Evolutionary conservation across 92 coral and sea anemone genomes (phyloP).

Genomic region (Epizoanthus rinbou): DNA sequence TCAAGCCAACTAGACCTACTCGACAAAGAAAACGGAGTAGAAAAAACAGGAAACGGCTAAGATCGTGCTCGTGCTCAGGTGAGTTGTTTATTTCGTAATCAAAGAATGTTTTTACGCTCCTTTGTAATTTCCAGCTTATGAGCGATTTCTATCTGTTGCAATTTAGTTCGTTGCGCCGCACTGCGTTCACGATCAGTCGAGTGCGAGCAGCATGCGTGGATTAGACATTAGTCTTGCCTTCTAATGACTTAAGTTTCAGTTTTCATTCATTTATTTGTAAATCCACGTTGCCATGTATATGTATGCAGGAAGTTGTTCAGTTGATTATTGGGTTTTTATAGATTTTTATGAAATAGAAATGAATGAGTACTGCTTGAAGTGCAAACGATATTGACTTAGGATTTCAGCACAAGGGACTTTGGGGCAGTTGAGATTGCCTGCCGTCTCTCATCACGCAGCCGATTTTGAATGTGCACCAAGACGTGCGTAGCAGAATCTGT

Average conservation of each 20-base stretch:
- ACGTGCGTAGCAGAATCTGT: constrained; percentile 17
- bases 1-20: constrained; percentile 45
- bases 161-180: constrained; percentile 12
- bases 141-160: constrained; percentile 32
- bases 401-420: constrained; percentile 27
- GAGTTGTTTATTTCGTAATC: constrained; percentile 32
- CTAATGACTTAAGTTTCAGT: neutral
- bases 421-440: constrained; percentile 39
- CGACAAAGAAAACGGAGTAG: constrained; percentile 35
- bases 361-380: constrained; percentile 42
- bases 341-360: constrained; percentile 43
- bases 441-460: constrained; percentile 32
- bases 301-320: constrained; percentile 48
- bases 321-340: constrained; percentile 43
- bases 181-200: neutral
- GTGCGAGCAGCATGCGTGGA: neutral
- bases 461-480: neutral
- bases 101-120: neutral
- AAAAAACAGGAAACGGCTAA: constrained; percentile 33
- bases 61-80: constrained; percentile 22
- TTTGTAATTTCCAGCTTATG: neutral
- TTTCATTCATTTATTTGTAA: constrained; percentile 42
- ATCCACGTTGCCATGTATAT: constrained; percentile 16
- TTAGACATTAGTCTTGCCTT: constrained; percentile 14
- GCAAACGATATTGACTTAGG: constrained; percentile 44